Percentiles rank a stretch among this genome's conserved stretches.
Conservation (phyloP, 1,140 invertebrate species). For the Apis mellifera region Amel_HAv3.1 CM009938.2:9602001-9602500, state of each 20-base stretch:
- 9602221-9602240: neutral
- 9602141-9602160: conserved; percentile 28
- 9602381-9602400: no score
- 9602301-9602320: no score
- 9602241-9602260: neutral
- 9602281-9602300: neutral
- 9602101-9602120: conserved; percentile 52
- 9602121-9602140: conserved; percentile 42
- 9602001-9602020: neutral
- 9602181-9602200: neutral
- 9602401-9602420: no score
- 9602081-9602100: conserved; percentile 56
- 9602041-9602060: conserved; percentile 45
- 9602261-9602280: neutral
- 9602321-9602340: no score
- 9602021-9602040: conserved; percentile 30
- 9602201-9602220: no score
- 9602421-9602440: no score
- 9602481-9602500: no score
- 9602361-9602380: no score
- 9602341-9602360: no score
- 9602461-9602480: no score
- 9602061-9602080: conserved; percentile 50
- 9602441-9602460: no score
- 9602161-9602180: conserved; percentile 35